Evolutionary conservation across 2,888 invertebrate genomes (phyloP), one percentile per base, ranked within the genome.

Genomic region (Ethmia dodecea): DNA sequence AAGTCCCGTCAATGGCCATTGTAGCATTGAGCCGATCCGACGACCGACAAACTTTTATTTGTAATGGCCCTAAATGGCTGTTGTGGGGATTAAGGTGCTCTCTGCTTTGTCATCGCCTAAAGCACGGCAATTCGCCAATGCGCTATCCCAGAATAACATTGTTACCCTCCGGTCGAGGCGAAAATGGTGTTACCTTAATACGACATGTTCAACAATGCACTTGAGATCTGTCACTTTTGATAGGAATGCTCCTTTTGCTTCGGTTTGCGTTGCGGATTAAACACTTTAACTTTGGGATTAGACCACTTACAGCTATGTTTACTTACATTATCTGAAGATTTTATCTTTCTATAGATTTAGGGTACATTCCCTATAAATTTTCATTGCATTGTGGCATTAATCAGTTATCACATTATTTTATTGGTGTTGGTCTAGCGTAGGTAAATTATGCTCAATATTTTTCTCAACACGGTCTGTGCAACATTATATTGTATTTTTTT

Each of bases 31-130:
- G 58, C 52, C 61, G 69, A 60, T 55, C 52, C 71, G 58, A 40
- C 43, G 59, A 53, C 62, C 62, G 74, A 62, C 77, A 71, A 80
- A 81, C 79, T 83, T 80, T 77, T 86, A 84, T 83, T 79, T 81
- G 81, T 80, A 73, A 76, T 75, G 55, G 57, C 71, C 70, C 76
- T 84, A 84, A 84, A 84, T 84, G 81, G 74, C 77, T 84, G 78
- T 81, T 78, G 75, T 74, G 63, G 70, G 77, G 83, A 81, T 84
- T 83, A 84, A 68, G 71, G 75, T 71, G 66, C 62, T 60, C 48
- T 46, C 50, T 46, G 70, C 76, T 63, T 81, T 84, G 83, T 81
- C 74, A 70, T 65, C 68, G 56, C 47, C 47, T 53, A 63, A 58
- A 60, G 63, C 55, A 47, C 51, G 49, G 52, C 55, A 52, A 67